Base-by-base conservation (phyloP, 2,888 invertebrate genomes). In the Netelia inedita region DNA sequence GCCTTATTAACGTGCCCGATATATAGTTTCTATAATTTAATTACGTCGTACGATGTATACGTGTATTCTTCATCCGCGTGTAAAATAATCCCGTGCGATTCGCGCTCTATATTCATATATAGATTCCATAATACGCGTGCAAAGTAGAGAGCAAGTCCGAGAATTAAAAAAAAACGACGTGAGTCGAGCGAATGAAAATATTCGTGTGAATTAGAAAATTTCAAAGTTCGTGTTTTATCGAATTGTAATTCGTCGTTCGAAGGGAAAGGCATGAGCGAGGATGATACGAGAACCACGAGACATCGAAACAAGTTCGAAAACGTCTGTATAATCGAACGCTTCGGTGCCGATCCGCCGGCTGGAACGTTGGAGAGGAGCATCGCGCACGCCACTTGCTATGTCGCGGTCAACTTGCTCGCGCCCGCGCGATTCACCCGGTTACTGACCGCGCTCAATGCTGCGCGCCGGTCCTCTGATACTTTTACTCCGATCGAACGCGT, bases 381-480 rank as follows among this genome's bases (percentile, higher is more conserved):
- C 79, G 21, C 72, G 28, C 57, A 28, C 61, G 61, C 69, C 72
- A n/a, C 68, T 69, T 46, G 46, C 11, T 14, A 14, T 14, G 46
- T 14, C 83, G 68, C 50, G 46, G 61, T 9, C 68, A 76, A 46
- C 57, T 82, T 69, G 74, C 69, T 82, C 74, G 79, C 43, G 81
- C 57, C 59, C 65, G 74, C 69, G 16, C 79, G 61, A 80, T 80
- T 83, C 76, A 53, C 43, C 53, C 85, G 85, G 85, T 85, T 85
- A 85, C 85, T 85, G 82, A 85, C 85, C 85, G 85, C 81, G 63
- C 82, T 82, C 85, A 85, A 85, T 85, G 84, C 84, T 81, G 72
- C 59, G 72, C 73, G 73, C 21, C 10, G 50, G 50, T 61, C 59
- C 35, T 21, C 75, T 63, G 73, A 63, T 73, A 73, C 78, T 76